A percentile compares a stretch with the other conserved stretches of the same genome.
phyloP scores from a whole-genome alignment of 2,113 vertebrate genomes.

The Pomatorhinus ruficollis region DNA sequence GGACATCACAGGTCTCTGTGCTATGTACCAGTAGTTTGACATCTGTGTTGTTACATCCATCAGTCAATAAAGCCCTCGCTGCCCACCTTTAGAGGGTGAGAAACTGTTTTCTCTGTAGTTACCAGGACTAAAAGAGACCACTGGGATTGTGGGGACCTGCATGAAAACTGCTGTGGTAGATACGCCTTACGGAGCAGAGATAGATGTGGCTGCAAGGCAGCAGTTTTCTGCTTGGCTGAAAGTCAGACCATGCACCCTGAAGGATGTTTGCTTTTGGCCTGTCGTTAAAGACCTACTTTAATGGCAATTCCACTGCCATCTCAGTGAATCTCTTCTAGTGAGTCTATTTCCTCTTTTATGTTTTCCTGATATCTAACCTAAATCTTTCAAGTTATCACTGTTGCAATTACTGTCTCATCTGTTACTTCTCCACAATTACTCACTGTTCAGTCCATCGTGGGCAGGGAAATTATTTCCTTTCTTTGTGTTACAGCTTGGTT shows the following conservation, averaged over 20 bases:
- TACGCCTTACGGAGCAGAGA: not conserved
- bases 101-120: not conserved
- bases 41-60: not conserved
- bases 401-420: not conserved
- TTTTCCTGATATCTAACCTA: constrained; percentile 15
- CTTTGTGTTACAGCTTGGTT: not conserved
- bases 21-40: not conserved
- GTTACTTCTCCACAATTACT: not conserved
- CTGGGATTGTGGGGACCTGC: not conserved
- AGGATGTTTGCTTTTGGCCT: not conserved
- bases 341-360: not conserved
- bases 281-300: constrained; percentile 3
- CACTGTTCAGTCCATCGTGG: not conserved
- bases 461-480: not conserved
- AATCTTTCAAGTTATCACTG: constrained; percentile 1
- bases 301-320: not conserved
- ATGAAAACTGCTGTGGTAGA: not conserved
- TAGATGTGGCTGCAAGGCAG: not conserved
- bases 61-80: not conserved
- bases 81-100: not conserved
- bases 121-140: not conserved
- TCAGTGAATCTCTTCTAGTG: not conserved
- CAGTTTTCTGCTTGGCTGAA: not conserved
- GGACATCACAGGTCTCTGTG: not conserved
- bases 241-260: not conserved